A percentile compares a stretch with the other conserved stretches of the same genome.
phyloP scores from a whole-genome alignment of 2,888 invertebrate species.

The Ennomos quercinarius region DNA sequence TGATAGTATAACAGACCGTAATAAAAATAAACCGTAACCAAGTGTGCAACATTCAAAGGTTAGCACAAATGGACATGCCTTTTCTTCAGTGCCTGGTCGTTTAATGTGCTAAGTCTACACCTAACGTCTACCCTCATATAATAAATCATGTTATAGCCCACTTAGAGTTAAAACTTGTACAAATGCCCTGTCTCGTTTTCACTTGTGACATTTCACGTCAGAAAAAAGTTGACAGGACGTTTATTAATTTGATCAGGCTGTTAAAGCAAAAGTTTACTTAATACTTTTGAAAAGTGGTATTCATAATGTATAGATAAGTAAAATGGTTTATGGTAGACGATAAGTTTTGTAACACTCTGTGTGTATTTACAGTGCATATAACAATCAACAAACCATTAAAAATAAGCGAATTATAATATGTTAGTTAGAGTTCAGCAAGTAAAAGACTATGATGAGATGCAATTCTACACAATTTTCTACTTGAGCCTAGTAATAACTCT shows the following conservation, averaged over 20 bases:
- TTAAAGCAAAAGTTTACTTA: no score
- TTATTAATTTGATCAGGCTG: no score
- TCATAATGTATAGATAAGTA: no score
- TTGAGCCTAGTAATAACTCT: neutral
- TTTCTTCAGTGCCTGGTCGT: constrained; percentile 39
- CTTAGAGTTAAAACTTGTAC: no score
- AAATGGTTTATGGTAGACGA: neutral
- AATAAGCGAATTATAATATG: constrained; percentile 5
- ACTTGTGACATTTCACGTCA: no score
- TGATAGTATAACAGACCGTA: constrained; percentile 39
- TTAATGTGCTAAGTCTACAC: constrained; percentile 4
- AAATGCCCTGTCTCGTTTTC: no score
- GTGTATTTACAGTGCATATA: neutral
- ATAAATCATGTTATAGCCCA: neutral
- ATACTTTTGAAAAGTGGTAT: no score
- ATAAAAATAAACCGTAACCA: constrained; percentile 26
- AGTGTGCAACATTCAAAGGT: constrained; percentile 42
- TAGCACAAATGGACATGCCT: constrained; percentile 52
- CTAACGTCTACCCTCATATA: neutral
- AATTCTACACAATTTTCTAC: constrained; percentile 9
- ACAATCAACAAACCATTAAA: constrained; percentile 10
- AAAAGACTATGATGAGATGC: no score
- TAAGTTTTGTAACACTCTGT: constrained; percentile 7
- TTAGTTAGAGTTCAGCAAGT: constrained; percentile 18
- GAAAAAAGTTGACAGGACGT: no score